These are phyloP conservation scores for Tiliacea citrago DNA, from an alignment of 2,888 invertebrate species.

Conservation along the genomic window DNA sequence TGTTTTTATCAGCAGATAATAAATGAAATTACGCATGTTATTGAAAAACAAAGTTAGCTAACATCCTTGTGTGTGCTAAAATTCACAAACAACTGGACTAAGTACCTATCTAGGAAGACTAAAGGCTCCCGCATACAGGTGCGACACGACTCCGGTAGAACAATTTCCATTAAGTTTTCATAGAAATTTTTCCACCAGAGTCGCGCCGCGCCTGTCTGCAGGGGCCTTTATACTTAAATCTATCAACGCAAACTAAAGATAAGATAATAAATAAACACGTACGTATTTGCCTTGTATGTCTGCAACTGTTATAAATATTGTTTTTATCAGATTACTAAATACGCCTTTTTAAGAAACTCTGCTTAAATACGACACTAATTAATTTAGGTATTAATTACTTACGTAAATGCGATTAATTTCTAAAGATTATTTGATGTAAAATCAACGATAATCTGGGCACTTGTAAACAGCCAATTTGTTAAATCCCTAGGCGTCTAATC, in stretches of 20 bases:
- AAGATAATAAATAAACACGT: conserved; percentile 23
- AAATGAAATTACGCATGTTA: conserved; percentile 53
- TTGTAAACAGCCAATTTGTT: too few species aligned
- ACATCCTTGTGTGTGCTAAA: conserved; percentile 5
- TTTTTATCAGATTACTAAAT: conserved; percentile 19
- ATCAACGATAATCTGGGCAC: background rate
- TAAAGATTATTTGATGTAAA: background rate
- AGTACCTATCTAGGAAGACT: background rate
- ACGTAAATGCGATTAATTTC: background rate
- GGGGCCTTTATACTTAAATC: background rate
- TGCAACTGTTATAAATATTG: conserved; percentile 9
- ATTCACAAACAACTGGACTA: conserved; percentile 36
- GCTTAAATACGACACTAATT: background rate
- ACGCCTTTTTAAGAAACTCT: conserved; percentile 3
- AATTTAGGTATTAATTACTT: background rate
- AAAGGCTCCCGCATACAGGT: background rate
- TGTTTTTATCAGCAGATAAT: conserved; percentile 60
- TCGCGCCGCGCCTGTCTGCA: too few species aligned
- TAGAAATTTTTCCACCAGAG: too few species aligned
- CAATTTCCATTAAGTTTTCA: too few species aligned
- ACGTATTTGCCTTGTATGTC: conserved; percentile 15
- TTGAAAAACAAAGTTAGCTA: conserved; percentile 31
- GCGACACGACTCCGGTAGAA: too few species aligned
- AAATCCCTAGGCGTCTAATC: too few species aligned
- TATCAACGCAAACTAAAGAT: conserved; percentile 30